Evolutionary conservation across 2,113 vertebrate genomes (phyloP).

Genomic region (Eulacestoma nigropectus): DNA sequence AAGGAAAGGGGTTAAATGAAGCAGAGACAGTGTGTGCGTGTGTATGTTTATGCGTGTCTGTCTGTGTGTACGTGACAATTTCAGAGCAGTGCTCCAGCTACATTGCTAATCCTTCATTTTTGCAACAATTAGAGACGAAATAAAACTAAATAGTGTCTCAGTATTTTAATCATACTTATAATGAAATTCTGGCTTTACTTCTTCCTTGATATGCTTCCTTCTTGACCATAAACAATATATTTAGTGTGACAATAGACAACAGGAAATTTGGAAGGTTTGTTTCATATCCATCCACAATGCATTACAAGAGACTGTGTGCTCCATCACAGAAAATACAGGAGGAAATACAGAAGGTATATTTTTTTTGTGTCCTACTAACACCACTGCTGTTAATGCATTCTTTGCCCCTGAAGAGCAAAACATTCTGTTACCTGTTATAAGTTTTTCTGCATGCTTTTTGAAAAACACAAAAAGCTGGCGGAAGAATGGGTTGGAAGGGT

Average conservation of each 20-base stretch:
- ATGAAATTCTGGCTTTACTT: background rate
- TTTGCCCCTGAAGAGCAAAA: background rate
- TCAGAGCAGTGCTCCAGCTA: background rate
- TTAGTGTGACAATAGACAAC: background rate
- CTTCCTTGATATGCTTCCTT: background rate
- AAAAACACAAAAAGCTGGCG: background rate
- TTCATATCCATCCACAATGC: background rate
- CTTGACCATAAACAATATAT: background rate
- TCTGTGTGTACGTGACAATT: background rate
- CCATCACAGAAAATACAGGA: background rate
- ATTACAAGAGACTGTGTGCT: background rate
- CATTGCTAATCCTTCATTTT: background rate
- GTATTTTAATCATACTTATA: background rate
- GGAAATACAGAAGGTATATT: fast-evolving
- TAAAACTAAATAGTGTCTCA: background rate
- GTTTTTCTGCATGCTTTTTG: background rate
- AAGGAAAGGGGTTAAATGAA: background rate
- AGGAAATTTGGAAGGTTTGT: background rate
- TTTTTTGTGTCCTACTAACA: background rate
- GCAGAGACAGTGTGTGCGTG: no score
- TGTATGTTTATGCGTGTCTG: background rate
- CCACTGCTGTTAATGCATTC: background rate
- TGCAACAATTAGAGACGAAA: background rate
- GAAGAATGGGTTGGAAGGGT: fast-evolving
- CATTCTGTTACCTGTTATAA: background rate